Evolutionary conservation across 1,140 invertebrate species (phyloP).

Genomic region (Papilio xuthus): DNA sequence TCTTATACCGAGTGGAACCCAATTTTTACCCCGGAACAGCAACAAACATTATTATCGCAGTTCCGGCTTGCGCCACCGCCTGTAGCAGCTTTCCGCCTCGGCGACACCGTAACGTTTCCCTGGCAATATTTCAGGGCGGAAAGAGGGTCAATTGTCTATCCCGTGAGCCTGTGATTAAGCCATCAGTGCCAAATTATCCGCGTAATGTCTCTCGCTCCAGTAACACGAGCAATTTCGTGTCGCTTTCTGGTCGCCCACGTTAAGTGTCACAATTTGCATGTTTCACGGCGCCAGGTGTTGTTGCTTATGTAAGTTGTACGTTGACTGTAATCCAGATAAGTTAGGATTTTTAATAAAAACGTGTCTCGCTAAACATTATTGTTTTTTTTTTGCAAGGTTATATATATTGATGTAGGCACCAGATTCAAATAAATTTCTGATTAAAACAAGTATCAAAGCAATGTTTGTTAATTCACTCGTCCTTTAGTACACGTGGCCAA

Average conservation of each 20-base stretch:
- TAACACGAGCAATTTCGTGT: slow-evolving; percentile 43
- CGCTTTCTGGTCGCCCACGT: slow-evolving; percentile 41
- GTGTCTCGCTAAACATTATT: not conserved
- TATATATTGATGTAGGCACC: not conserved
- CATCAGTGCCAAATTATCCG: slow-evolving; percentile 61
- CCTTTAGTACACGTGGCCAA: slow-evolving; percentile 44
- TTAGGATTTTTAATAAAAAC: slow-evolving; percentile 33
- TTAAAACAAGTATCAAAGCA: slow-evolving; percentile 11
- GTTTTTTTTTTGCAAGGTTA: not conserved
- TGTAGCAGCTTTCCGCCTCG: slow-evolving; percentile 36
- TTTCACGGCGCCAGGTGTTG: slow-evolving; percentile 44
- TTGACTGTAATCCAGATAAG: slow-evolving; percentile 13
- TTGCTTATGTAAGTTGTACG: slow-evolving; percentile 27
- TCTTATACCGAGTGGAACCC: not conserved
- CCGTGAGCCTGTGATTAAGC: slow-evolving; percentile 58
- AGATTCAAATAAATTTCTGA: slow-evolving; percentile 1
- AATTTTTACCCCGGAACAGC: slow-evolving; percentile 1
- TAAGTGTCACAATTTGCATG: slow-evolving; percentile 49
- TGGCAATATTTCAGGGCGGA: slow-evolving; percentile 53
- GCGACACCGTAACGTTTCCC: slow-evolving; percentile 49
- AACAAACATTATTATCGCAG: slow-evolving; percentile 20
- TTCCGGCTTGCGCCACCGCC: not conserved
- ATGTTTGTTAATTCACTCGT: slow-evolving; percentile 31
- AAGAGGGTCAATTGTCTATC: slow-evolving; percentile 55
- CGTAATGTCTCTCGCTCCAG: slow-evolving; percentile 49